These are phyloP conservation scores for Lycodopsis pacificus DNA, from an alignment of 2,797 vertebrate species.

Conservation along the genomic window DNA sequence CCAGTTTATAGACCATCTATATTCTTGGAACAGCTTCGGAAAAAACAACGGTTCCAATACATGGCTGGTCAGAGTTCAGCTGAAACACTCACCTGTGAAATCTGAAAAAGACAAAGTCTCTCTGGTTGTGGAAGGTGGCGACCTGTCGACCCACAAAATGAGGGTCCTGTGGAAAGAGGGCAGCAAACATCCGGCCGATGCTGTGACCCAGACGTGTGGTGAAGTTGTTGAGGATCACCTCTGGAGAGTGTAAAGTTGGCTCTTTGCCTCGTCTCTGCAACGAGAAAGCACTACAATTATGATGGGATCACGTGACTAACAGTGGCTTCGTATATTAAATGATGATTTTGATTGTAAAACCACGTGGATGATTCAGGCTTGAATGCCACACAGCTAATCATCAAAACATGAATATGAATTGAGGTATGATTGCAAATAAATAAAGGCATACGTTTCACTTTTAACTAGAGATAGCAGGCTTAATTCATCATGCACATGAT, in stretches of 20 bases:
- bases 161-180: conserved; percentile 95
- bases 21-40: accelerated
- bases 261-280: conserved; percentile 91
- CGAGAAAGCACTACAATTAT: neutral
- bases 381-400: neutral
- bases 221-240: conserved; percentile 98
- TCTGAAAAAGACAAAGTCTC: conserved; percentile 98
- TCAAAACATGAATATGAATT: neutral
- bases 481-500: neutral
- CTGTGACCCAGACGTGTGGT: conserved; percentile 94
- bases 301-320: neutral
- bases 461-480: neutral
- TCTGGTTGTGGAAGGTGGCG: conserved; percentile 98
- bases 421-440: neutral
- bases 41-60: neutral
- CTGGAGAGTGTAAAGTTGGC: conserved; percentile 92
- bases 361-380: neutral
- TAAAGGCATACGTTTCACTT: neutral
- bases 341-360: neutral
- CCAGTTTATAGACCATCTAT: neutral
- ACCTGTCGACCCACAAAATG: conserved; percentile 96
- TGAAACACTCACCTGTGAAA: conserved; percentile 91
- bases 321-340: neutral
- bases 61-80: neutral
- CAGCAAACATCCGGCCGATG: conserved; percentile 93